Conservation (phyloP, 2,888 invertebrate species). For the Pollenia griseotomentosa region DNA sequence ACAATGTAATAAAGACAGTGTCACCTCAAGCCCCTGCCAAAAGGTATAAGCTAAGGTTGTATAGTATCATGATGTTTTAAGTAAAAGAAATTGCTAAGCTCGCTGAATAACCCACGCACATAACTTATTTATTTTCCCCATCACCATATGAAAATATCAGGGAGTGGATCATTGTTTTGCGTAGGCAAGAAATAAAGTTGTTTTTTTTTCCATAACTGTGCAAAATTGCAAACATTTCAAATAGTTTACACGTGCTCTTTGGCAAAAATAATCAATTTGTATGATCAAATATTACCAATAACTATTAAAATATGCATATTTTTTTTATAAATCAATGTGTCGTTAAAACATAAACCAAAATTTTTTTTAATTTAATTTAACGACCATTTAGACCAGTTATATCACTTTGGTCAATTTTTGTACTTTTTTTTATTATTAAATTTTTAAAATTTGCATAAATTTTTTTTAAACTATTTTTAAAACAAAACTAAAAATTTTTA, state of each 20-base stretch:
- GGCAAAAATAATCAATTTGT: constrained; percentile 19
- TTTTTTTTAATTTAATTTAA: constrained; percentile 5
- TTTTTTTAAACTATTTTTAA: too few species aligned
- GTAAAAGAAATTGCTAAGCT: too few species aligned
- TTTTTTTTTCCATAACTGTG: neutral
- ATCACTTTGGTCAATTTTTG: neutral
- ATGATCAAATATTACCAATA: constrained; percentile 15
- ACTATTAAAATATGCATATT: neutral
- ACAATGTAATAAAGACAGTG: too few species aligned
- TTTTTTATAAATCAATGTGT: neutral
- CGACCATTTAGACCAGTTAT: neutral
- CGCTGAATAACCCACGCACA: constrained; percentile 8
- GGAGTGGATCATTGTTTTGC: constrained; percentile 10
- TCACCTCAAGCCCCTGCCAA: too few species aligned
- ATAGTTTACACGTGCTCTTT: constrained; percentile 53
- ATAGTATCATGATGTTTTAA: too few species aligned
- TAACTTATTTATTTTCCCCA: neutral
- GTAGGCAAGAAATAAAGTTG: constrained; percentile 17
- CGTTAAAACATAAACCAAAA: neutral
- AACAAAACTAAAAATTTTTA: too few species aligned
- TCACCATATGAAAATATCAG: neutral
- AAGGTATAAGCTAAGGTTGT: too few species aligned
- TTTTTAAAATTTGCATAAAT: neutral
- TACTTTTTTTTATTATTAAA: neutral
- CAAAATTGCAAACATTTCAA: constrained; percentile 21